Evolutionary conservation across 30 jellyfish, hydroid and myxozoan genomes (phyloP).

Genomic region (Rhopilema esculentum): DNA sequence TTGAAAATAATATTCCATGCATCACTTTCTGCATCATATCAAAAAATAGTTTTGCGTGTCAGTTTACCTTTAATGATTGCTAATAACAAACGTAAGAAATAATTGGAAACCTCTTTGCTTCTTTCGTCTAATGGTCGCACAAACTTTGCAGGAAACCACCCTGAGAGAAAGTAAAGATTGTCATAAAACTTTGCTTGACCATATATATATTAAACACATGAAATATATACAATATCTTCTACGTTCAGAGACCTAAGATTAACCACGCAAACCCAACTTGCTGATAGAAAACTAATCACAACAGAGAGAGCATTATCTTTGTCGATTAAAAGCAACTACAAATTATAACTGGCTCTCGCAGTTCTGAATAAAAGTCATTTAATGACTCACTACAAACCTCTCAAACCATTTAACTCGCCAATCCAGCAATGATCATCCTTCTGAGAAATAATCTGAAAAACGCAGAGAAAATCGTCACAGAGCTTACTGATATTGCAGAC

Average conservation of each 20-base stretch:
- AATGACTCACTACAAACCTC: constrained; percentile 62
- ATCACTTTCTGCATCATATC: too few species aligned
- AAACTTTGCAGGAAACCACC: constrained; percentile 99
- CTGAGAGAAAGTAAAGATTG: constrained; percentile 26
- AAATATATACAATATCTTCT: too few species aligned
- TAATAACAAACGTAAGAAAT: background rate
- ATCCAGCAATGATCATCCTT: constrained; percentile 99
- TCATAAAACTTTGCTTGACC: too few species aligned
- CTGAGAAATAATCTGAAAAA: constrained; percentile 85
- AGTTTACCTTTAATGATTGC: too few species aligned
- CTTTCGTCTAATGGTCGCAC: constrained; percentile 95
- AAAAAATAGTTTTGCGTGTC: too few species aligned
- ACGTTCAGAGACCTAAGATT: too few species aligned
- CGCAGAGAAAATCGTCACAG: background rate
- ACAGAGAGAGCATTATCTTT: too few species aligned
- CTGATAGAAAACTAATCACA: too few species aligned
- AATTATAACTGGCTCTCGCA: background rate
- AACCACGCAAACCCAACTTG: too few species aligned
- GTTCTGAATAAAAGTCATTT: background rate
- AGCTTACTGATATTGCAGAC: background rate
- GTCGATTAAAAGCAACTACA: too few species aligned
- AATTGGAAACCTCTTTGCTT: constrained; percentile 86
- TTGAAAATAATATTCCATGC: too few species aligned
- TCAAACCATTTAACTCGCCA: constrained; percentile 94
- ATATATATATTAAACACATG: too few species aligned